phyloP scores from a whole-genome alignment of 2,113 vertebrate species.

The Rhinoderma darwinii region DNA sequence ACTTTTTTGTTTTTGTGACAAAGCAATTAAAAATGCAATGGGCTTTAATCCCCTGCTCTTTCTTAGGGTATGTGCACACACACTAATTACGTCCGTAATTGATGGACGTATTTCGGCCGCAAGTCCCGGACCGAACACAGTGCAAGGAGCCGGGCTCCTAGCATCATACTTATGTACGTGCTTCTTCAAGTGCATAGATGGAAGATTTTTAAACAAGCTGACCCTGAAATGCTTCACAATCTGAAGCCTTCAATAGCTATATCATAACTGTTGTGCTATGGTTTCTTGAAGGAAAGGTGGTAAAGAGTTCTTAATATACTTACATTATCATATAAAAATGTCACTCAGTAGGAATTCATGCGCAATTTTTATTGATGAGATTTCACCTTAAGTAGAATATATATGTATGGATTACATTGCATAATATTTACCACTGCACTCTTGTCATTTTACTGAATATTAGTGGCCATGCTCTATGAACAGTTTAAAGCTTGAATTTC shows the following conservation, averaged over 20 bases:
- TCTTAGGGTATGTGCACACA: too few species aligned
- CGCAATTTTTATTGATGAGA: neutral
- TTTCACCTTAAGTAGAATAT: neutral
- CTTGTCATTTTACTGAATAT: too few species aligned
- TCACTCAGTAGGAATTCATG: neutral
- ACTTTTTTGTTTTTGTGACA: neutral
- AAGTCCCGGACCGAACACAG: too few species aligned
- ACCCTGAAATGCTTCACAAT: neutral
- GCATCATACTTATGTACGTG: too few species aligned
- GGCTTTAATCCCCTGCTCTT: neutral
- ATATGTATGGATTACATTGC: neutral
- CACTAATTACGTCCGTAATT: too few species aligned
- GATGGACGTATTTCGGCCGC: too few species aligned
- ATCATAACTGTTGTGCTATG: neutral
- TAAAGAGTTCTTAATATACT: neutral
- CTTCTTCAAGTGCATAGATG: constrained; percentile 13
- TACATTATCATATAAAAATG: neutral
- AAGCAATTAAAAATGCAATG: neutral
- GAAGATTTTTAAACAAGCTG: constrained; percentile 16
- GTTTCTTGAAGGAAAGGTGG: neutral
- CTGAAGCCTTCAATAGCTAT: neutral
- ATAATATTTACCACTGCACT: neutral
- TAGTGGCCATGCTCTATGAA: too few species aligned
- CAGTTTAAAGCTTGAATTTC: too few species aligned
- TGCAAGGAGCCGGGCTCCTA: too few species aligned